Evolutionary conservation across 2,797 vertebrate species (phyloP).

Genomic region (Acanthurus tractus): DNA sequence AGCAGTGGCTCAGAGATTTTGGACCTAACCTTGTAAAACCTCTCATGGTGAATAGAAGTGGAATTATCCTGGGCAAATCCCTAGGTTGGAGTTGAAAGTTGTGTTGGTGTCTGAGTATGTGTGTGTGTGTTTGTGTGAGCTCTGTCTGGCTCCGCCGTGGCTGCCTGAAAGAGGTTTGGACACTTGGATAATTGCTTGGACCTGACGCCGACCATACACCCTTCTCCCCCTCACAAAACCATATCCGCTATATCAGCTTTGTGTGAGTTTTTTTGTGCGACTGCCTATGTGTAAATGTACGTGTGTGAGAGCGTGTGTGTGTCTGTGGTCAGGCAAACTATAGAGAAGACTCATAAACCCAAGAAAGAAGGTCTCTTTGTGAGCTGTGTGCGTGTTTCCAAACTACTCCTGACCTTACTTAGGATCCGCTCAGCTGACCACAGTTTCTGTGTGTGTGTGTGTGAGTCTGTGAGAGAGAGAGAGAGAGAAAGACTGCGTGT

Average conservation of each 20-base stretch:
- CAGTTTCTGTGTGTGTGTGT: slow-evolving; percentile 39
- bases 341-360: slow-evolving; percentile 78
- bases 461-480: slow-evolving; percentile 14
- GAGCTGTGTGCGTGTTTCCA: slow-evolving; percentile 74
- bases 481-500: neutral
- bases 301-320: slow-evolving; percentile 53
- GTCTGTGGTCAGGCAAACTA: slow-evolving; percentile 75
- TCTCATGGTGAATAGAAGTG: slow-evolving; percentile 78
- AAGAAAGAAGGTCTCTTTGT: slow-evolving; percentile 80
- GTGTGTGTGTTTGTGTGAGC: slow-evolving; percentile 44
- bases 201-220: slow-evolving; percentile 79
- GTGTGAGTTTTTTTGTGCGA: slow-evolving; percentile 61
- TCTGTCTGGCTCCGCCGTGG: slow-evolving; percentile 78
- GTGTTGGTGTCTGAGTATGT: slow-evolving; percentile 53
- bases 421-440: slow-evolving; percentile 80
- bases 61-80: slow-evolving; percentile 86
- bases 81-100: slow-evolving; percentile 70
- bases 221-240: slow-evolving; percentile 76
- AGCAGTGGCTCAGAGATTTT: slow-evolving; percentile 76
- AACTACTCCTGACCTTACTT: slow-evolving; percentile 82
- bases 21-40: slow-evolving; percentile 83
- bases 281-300: slow-evolving; percentile 56
- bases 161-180: slow-evolving; percentile 83
- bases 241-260: slow-evolving; percentile 81
- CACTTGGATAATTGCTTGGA: slow-evolving; percentile 85